Evolutionary conservation across 2,797 vertebrate species (phyloP), one percentile per base, ranked within the genome.

Genomic region (Discoglossus pictus): DNA sequence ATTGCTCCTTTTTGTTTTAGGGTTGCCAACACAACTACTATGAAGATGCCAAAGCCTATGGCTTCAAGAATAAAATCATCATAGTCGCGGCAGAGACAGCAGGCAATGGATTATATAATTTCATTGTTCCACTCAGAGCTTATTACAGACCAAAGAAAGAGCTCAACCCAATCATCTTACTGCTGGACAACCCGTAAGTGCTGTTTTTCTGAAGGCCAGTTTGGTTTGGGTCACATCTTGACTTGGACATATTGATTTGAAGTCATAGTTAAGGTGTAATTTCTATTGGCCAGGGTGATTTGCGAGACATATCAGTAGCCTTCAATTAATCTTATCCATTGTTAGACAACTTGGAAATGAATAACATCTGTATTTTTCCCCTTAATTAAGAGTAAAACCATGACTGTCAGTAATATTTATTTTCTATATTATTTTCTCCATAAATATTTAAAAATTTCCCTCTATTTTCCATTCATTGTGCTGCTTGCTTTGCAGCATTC

Each of bases 11-110:
- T 40, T 31, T 34, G 5, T 56, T 73, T 11, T 82, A 98, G 96
- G 93, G 94, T 69, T 99, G 97, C 74, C 92, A 90, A 1, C 97
- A 99, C 75, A 97, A 91, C 83, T 97, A 92, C 78, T 94, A 92
- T 55, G 94, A 96, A 82, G 97, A 99, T 10, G 97, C 96, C 74
- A 97, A 98, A 85, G 94, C 95, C 8, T 98, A 99, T 59, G 93
- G 94, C 78, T 99, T 99, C 86, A 96, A 94, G 89, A 98, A 98
- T 83, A 98, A 97, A 83, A 79, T 99, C 80, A 99, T 99, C 73
- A 98, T 99, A 75, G 97, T 99, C 80, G 96, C 96, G 65, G 97
- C 96, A 43, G 97, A 99, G 84, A 98, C 88, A 31, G 97, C 96
- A 58, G 97, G 97, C 73, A 99, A 99, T 60, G 97, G 97, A 63